A percentile compares a stretch with the other conserved stretches of the same genome.
Evolutionary conservation across 1,140 invertebrate genomes (phyloP).

Genomic region (Reticulitermes speratus): DNA sequence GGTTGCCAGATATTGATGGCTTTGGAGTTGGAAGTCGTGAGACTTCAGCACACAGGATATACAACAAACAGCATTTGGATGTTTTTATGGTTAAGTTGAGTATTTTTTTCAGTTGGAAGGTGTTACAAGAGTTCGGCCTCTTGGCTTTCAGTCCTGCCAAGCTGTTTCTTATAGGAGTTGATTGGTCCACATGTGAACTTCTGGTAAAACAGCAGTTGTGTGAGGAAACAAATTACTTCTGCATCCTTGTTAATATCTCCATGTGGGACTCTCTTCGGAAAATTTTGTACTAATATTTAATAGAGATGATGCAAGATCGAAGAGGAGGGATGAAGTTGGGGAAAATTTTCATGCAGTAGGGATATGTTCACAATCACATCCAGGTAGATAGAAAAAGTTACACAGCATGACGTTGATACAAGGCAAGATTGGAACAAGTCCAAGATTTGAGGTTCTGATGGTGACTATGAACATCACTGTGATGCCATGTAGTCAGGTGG

Average conservation of each 20-base stretch:
- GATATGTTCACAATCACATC: too few relatives aligned
- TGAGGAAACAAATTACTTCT: not conserved
- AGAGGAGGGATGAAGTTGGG: not conserved
- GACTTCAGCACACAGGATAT: not conserved
- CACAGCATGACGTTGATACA: too few relatives aligned
- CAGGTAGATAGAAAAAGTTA: too few relatives aligned
- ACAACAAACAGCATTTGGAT: constrained; percentile 10
- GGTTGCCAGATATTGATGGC: not conserved
- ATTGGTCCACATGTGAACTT: not conserved
- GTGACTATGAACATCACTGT: too few relatives aligned
- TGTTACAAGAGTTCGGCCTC: too few relatives aligned
- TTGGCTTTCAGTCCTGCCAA: constrained; percentile 6
- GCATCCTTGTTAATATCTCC: not conserved
- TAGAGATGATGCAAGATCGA: not conserved
- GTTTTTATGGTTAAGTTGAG: not conserved
- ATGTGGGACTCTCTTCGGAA: not conserved
- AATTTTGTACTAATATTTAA: not conserved
- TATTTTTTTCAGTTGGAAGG: constrained; percentile 5
- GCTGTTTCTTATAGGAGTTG: constrained; percentile 1
- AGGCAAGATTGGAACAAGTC: too few relatives aligned
- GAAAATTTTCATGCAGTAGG: too few relatives aligned
- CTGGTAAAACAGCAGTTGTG: not conserved
- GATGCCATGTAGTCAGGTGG: too few relatives aligned
- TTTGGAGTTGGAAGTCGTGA: not conserved
- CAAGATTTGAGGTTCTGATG: too few relatives aligned